Base-by-base conservation (phyloP, 1,140 invertebrate genomes). In the Musca vetustissima region DNA sequence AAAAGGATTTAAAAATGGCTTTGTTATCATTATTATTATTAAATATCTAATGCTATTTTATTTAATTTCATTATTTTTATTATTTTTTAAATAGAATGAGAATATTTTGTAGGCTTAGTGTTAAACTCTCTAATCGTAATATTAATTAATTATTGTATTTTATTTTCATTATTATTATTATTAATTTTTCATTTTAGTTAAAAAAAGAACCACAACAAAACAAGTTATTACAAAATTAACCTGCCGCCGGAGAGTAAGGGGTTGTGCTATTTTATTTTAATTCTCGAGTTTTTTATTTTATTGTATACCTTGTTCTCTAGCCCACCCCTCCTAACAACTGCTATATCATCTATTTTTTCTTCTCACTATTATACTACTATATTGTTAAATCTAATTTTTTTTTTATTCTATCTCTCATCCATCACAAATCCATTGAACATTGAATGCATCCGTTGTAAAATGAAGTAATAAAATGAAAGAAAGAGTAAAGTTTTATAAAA, bases 61-160 rank as follows among this genome's bases (percentile, higher is more conserved):
- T 55, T 55, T 22, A 55, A 24, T 19, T 57, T 57, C 21, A 3
- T 19, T n/a, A n/a, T 32, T 61, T 21, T 59, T 32, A 32, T 59
- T 32, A 59, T 36, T 61, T 36, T 61, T 61, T 32, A 32, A 57
- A n/a, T 59, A 59, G 25, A 59, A n/a, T 59, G 55, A 59, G 25
- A 59, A 32, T 32, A 59, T 21, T 43, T 43, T 61, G n/a, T 61
- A 61, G 28, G 57, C 17, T 61, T 36, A 61, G 57, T 61, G 28
- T 36, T 43, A 61, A 61, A 24, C 36, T 21, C 43, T 36, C 21
- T 61, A 36, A 36, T 21, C 28, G 11, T 61, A 43, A 61, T 43
- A 43, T 36, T 49, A 52, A 49, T n/a, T 32, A 17, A 61, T 61
- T 61, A 61, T 43, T 61, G 57, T 61, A 61, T 59, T 59, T 59